These are phyloP conservation scores for Sesia bembeciformis DNA, from an alignment of 2,888 invertebrate species.

Conservation along the genomic window DNA sequence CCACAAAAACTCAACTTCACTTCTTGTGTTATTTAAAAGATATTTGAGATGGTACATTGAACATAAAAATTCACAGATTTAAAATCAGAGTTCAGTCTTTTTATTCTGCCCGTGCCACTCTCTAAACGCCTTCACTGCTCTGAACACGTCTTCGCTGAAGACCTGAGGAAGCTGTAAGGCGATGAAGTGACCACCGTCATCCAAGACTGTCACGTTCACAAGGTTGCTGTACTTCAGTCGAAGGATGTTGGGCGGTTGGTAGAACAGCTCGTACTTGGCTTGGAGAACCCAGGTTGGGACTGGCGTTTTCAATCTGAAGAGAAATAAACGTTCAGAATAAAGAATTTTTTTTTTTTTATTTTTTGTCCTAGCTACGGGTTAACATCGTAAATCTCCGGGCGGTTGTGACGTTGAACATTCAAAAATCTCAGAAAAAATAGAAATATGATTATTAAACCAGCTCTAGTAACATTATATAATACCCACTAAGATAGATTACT, in stretches of 20 bases:
- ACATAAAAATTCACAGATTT: not conserved
- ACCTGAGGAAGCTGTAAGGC: constrained; percentile 84
- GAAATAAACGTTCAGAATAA: not conserved
- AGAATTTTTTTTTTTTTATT: no score
- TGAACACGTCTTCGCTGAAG: constrained; percentile 79
- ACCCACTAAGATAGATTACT: no score
- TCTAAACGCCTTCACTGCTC: constrained; percentile 37
- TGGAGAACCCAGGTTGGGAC: constrained; percentile 81
- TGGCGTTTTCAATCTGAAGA: constrained; percentile 73
- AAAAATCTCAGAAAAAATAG: no score
- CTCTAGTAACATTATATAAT: no score
- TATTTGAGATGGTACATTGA: not conserved
- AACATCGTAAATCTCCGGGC: no score
- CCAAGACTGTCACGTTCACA: constrained; percentile 74
- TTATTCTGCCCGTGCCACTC: constrained; percentile 16
- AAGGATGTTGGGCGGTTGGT: constrained; percentile 73
- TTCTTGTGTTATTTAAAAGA: no score
- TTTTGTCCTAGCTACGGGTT: no score
- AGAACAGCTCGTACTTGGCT: constrained; percentile 80
- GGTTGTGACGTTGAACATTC: no score
- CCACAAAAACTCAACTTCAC: no score
- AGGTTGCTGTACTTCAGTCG: constrained; percentile 77
- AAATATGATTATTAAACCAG: no score
- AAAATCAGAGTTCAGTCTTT: not conserved
- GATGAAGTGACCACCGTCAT: constrained; percentile 88